phyloP scores from a whole-genome alignment of 2,113 vertebrate genomes.

The Trachemys scripta region DNA sequence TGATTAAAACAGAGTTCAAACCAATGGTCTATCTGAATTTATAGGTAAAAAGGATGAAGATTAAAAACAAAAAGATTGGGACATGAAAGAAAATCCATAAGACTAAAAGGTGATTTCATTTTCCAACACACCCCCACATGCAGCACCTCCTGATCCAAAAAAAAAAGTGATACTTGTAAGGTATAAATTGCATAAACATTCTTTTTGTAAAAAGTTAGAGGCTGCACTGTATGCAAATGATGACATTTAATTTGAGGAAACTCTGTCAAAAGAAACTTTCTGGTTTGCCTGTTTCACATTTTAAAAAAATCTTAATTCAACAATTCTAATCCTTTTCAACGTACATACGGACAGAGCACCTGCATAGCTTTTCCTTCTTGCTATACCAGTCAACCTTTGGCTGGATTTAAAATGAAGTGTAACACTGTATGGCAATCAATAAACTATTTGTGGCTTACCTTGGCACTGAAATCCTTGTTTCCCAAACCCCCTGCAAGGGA shows the following conservation, averaged over 20 bases:
- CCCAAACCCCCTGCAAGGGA: constrained; percentile 83
- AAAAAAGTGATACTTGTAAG: constrained; percentile 75
- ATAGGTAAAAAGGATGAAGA: constrained; percentile 31
- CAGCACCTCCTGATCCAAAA: constrained; percentile 66
- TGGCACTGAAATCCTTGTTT: constrained; percentile 89
- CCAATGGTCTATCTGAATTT: constrained; percentile 42
- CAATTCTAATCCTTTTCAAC: neutral
- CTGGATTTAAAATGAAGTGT: constrained; percentile 29
- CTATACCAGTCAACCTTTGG: neutral
- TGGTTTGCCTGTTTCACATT: constrained; percentile 8
- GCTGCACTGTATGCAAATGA: constrained; percentile 51
- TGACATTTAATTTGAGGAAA: neutral
- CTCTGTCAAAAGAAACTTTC: neutral
- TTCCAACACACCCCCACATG: constrained; percentile 81
- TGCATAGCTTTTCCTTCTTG: constrained; percentile 3
- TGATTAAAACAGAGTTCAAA: constrained; percentile 13
- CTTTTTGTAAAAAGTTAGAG: constrained; percentile 66
- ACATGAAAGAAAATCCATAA: constrained; percentile 68
- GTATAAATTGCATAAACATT: constrained; percentile 72
- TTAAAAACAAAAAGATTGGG: constrained; percentile 57
- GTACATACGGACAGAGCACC: neutral
- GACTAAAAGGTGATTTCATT: constrained; percentile 77
- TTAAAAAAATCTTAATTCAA: constrained; percentile 21
- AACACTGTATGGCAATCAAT: neutral
- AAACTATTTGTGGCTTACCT: constrained; percentile 77